Percentiles rank a stretch among this genome's conserved stretches.
These are phyloP conservation scores for Leiothrix lutea DNA, from an alignment of 2,113 vertebrate species.

Conservation along the genomic window DNA sequence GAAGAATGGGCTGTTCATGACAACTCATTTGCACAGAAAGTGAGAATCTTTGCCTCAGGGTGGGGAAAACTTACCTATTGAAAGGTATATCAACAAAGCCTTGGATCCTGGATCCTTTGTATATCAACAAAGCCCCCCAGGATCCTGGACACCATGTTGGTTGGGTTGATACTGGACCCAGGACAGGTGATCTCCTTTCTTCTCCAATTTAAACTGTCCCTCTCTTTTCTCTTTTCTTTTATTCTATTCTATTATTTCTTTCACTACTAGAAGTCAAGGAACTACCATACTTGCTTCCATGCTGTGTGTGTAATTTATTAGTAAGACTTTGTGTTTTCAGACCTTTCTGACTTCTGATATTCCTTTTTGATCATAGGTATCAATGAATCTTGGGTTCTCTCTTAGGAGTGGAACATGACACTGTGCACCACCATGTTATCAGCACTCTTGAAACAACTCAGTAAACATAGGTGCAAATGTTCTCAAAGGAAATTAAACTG, in stretches of 20 bases:
- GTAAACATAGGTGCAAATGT: fast-evolving
- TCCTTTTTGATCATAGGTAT: background rate
- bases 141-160: background rate
- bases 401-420: background rate
- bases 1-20: background rate
- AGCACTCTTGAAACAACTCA: background rate
- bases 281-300: background rate
- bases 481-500: background rate
- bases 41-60: background rate
- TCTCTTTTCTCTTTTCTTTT: background rate
- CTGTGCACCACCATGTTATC: fast-evolving
- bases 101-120: no score
- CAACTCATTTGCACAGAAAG: background rate
- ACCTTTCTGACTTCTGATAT: background rate
- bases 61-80: background rate
- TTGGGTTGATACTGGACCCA: no score
- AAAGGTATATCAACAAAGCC: background rate
- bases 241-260: background rate
- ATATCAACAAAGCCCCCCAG: background rate
- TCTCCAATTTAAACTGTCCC: background rate
- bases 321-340: background rate
- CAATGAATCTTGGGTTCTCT: background rate
- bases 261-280: background rate
- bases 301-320: background rate
- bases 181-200: background rate